These are phyloP conservation scores for Malurus leucopterus DNA, from an alignment of 2,797 vertebrate genomes.

Conservation along the genomic window DNA sequence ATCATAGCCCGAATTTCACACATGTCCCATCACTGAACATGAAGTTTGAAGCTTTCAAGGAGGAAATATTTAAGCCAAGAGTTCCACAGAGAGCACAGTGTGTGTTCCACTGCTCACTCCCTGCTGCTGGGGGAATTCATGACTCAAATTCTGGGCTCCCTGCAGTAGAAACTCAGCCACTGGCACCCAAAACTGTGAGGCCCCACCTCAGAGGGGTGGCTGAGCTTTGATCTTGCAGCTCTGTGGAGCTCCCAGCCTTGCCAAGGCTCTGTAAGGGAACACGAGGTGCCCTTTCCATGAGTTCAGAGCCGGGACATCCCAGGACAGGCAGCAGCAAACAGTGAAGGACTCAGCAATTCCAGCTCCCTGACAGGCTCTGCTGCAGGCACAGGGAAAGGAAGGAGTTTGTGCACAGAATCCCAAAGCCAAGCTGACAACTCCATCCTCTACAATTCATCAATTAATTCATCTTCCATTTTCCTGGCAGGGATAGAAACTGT, in stretches of 20 bases:
- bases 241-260: accelerated
- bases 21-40: background rate
- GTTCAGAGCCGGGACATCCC: background rate
- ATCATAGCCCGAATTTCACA: background rate
- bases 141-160: too few relatives aligned
- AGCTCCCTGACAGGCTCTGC: background rate
- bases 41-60: background rate
- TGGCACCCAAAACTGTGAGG: background rate
- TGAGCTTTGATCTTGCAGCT: background rate
- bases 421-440: background rate
- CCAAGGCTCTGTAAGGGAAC: background rate
- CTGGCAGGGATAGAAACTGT: accelerated
- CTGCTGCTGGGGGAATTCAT: background rate
- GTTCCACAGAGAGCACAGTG: background rate
- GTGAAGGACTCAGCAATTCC: background rate
- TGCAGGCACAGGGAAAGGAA: background rate
- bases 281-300: background rate
- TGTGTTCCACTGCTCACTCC: too few relatives aligned
- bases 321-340: background rate
- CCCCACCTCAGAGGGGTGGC: background rate
- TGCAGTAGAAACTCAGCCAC: background rate
- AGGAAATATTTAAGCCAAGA: background rate
- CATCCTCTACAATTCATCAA: background rate
- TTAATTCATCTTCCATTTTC: background rate
- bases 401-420: background rate